A percentile compares a stretch with the other conserved stretches of the same genome.
These are phyloP conservation scores for Oryzaephilus surinamensis DNA, from an alignment of 1,140 invertebrate species.

Conservation along the genomic window DNA sequence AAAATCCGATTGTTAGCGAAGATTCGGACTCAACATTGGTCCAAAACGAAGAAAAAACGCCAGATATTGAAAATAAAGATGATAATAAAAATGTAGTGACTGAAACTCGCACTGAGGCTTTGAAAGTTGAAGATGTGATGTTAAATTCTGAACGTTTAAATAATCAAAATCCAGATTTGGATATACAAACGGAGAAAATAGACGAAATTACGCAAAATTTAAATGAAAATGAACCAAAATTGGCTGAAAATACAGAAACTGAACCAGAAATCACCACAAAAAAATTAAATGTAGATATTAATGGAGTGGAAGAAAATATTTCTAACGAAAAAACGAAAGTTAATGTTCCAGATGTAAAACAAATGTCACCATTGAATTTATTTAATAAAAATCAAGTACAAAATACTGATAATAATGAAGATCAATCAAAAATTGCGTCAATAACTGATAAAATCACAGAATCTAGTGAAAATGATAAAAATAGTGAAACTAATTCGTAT, in stretches of 20 bases:
- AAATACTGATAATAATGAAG: background rate
- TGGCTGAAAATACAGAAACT: too few species aligned
- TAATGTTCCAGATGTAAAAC: background rate
- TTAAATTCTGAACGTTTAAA: too few species aligned
- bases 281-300: conserved; percentile 3
- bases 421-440: background rate
- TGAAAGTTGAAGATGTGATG: too few species aligned
- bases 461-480: conserved; percentile 1
- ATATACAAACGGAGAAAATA: conserved; percentile 1
- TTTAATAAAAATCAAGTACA: background rate
- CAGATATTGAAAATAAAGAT: too few species aligned
- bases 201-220: too few species aligned
- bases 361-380: background rate
- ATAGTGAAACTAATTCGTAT: background rate
- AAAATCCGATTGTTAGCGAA: too few species aligned
- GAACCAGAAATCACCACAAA: conserved; percentile 5
- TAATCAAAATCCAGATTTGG: background rate
- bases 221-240: too few species aligned
- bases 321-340: too few species aligned
- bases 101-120: too few species aligned
- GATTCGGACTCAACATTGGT: background rate
- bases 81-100: too few species aligned
- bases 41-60: too few species aligned
- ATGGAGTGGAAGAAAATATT: background rate
- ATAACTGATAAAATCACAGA: too few species aligned